phyloP scores from a whole-genome alignment of 2,888 invertebrate species.

The Tachina grossa region DNA sequence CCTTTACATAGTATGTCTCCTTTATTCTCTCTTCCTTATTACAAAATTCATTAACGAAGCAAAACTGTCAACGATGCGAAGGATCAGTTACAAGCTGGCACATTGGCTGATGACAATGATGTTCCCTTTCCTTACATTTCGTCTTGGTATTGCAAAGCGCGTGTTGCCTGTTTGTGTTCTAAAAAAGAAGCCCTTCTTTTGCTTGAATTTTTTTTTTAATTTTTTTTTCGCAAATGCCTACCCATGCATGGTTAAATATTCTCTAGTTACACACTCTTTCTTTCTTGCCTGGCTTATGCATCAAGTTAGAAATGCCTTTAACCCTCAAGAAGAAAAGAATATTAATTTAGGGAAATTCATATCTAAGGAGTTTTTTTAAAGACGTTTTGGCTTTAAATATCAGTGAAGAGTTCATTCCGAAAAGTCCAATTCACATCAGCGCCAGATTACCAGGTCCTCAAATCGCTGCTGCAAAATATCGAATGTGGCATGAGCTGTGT shows the following conservation, averaged over 20 bases:
- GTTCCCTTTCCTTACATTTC: constrained; percentile 52
- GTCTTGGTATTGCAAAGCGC: constrained; percentile 59
- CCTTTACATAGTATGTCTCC: background rate
- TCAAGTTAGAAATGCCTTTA: constrained; percentile 44
- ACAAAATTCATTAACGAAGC: constrained; percentile 24
- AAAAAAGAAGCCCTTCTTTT: constrained; percentile 68
- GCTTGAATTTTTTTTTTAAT: constrained; percentile 43
- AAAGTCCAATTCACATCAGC: too few relatives aligned
- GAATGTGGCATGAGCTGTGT: too few relatives aligned
- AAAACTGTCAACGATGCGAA: constrained; percentile 66
- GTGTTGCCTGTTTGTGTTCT: constrained; percentile 67
- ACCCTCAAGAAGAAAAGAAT: constrained; percentile 2
- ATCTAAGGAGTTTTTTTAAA: too few relatives aligned
- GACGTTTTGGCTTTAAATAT: too few relatives aligned
- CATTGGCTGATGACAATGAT: constrained; percentile 21
- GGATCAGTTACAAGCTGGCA: constrained; percentile 67
- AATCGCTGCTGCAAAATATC: too few relatives aligned
- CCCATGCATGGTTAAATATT: constrained; percentile 66
- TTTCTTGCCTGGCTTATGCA: constrained; percentile 1
- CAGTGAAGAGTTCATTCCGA: too few relatives aligned
- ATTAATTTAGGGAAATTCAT: too few relatives aligned
- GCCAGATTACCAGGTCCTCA: too few relatives aligned
- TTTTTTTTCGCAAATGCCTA: constrained; percentile 53
- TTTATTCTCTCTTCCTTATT: constrained; percentile 2
- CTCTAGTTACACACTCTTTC: constrained; percentile 67